phyloP scores from a whole-genome alignment of 1,140 invertebrate species.

The Nasonia giraulti region DNA sequence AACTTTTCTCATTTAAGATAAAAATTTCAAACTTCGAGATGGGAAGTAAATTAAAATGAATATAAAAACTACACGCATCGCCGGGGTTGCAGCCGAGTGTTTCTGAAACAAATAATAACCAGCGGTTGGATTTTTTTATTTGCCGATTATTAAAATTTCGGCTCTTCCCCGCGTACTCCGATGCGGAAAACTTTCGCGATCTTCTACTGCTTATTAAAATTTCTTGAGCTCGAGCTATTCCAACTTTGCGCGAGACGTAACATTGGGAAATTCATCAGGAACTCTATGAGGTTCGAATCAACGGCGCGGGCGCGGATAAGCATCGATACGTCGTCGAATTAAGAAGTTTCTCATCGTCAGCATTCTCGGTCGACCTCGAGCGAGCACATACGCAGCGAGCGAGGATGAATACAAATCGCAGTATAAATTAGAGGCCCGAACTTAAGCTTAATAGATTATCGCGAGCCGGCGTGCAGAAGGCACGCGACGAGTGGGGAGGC shows the following conservation, averaged over 20 bases:
- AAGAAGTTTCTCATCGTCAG: neutral
- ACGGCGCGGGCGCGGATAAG: neutral
- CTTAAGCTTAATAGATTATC: neutral
- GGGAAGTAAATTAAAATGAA: slow-evolving; percentile 50
- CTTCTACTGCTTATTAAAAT: neutral
- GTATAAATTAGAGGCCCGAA: neutral
- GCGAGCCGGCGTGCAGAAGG: neutral
- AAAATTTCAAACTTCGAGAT: slow-evolving; percentile 44
- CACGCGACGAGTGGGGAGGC: neutral
- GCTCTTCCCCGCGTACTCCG: neutral
- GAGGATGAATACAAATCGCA: neutral
- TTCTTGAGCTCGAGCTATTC: neutral
- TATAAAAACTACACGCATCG: slow-evolving; percentile 44
- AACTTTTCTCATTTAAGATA: slow-evolving; percentile 55
- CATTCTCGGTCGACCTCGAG: no score
- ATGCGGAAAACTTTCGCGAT: neutral
- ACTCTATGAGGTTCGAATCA: neutral
- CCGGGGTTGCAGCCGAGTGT: neutral
- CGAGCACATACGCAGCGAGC: no score
- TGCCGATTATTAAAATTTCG: slow-evolving; percentile 34
- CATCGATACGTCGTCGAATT: neutral
- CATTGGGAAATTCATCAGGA: neutral
- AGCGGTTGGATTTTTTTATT: neutral
- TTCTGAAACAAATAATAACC: slow-evolving; percentile 39
- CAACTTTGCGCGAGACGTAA: neutral